Evolutionary conservation across 2,888 invertebrate genomes (phyloP).

Genomic region (Chrysina gloriosa): DNA sequence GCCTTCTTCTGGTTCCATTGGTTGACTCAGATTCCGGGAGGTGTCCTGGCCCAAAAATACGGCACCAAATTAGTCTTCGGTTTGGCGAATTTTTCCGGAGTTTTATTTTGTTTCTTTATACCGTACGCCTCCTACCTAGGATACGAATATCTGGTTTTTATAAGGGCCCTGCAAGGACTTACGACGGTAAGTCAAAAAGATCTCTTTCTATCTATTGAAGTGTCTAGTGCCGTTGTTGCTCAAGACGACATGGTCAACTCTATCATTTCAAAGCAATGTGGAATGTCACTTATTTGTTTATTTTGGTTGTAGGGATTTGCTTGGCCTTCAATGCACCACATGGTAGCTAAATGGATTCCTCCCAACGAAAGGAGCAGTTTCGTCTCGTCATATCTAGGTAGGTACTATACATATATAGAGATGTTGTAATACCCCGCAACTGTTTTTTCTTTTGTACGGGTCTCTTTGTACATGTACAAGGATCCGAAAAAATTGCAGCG

Average conservation of each 20-base stretch:
- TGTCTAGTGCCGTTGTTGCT: too few relatives aligned
- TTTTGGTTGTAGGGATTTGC: conserved; percentile 70
- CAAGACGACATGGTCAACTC: too few relatives aligned
- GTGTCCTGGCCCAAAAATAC: conserved; percentile 74
- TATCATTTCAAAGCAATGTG: too few relatives aligned
- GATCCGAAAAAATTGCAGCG: too few relatives aligned
- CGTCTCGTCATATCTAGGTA: conserved; percentile 68
- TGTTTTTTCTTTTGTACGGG: background rate
- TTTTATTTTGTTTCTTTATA: conserved; percentile 73
- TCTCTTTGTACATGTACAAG: too few relatives aligned
- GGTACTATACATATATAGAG: too few relatives aligned
- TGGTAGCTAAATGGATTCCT: conserved; percentile 86
- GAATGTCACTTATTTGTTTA: too few relatives aligned
- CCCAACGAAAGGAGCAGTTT: conserved; percentile 81
- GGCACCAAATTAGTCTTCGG: conserved; percentile 81
- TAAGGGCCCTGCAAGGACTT: conserved; percentile 77
- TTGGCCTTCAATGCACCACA: conserved; percentile 83
- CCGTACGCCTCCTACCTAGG: conserved; percentile 74
- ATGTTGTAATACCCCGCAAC: too few relatives aligned
- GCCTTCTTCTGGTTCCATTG: conserved; percentile 82
- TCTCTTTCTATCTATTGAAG: too few relatives aligned
- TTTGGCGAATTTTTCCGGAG: conserved; percentile 72
- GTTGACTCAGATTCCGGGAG: conserved; percentile 78
- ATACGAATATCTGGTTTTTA: conserved; percentile 68
- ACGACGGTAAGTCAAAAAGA: conserved; percentile 76